A percentile compares a stretch with the other conserved stretches of the same genome.
phyloP scores from a whole-genome alignment of 2,888 invertebrate species.

The Timema cristinae region DNA sequence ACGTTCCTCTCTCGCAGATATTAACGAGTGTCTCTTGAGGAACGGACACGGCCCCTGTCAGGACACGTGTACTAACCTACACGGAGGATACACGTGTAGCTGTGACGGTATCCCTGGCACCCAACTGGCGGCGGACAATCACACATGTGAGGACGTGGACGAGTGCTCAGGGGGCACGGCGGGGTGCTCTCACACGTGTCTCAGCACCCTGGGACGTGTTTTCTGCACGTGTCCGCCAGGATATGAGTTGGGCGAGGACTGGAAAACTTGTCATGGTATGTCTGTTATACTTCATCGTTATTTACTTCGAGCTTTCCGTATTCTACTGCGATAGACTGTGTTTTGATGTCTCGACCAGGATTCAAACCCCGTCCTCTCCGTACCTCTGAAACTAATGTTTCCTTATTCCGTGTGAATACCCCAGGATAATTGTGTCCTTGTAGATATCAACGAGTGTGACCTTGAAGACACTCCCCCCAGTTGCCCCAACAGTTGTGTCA shows the following conservation, averaged over 20 bases:
- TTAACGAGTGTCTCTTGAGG: slow-evolving; percentile 58
- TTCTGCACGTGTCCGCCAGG: slow-evolving; percentile 60
- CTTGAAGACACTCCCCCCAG: slow-evolving; percentile 43
- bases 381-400: too few species aligned
- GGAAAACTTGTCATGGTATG: slow-evolving; percentile 41
- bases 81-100: slow-evolving; percentile 56
- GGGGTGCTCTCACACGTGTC: slow-evolving; percentile 58
- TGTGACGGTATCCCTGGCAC: slow-evolving; percentile 57
- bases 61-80: slow-evolving; percentile 56
- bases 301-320: too few species aligned
- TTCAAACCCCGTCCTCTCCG: too few species aligned
- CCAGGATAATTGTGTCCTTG: slow-evolving; percentile 20
- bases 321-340: too few species aligned
- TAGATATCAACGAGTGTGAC: slow-evolving; percentile 55
- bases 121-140: slow-evolving; percentile 52
- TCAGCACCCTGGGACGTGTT: slow-evolving; percentile 54
- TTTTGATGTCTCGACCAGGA: too few species aligned
- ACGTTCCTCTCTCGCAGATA: slow-evolving; percentile 43
- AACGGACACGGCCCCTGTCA: slow-evolving; percentile 63
- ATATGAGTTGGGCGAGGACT: slow-evolving; percentile 47
- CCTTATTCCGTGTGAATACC: too few species aligned
- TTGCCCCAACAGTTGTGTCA: slow-evolving; percentile 51
- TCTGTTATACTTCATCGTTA: too few species aligned
- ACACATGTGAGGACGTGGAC: slow-evolving; percentile 53
- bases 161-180: slow-evolving; percentile 52